Evolutionary conservation across 2,113 vertebrate species (phyloP), one percentile per base, ranked within the genome.

Genomic region (Nothocercus julius): DNA sequence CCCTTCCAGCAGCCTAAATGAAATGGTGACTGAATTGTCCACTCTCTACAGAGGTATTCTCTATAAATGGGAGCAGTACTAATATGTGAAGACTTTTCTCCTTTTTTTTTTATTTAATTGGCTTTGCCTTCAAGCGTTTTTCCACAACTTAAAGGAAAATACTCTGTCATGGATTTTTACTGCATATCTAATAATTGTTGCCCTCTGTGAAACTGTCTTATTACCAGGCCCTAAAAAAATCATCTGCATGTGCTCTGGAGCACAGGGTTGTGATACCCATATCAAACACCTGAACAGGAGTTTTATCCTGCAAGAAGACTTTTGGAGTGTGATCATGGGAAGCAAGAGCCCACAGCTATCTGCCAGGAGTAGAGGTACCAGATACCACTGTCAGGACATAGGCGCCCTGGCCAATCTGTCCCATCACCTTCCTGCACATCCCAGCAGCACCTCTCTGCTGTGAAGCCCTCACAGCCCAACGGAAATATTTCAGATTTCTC

Each of bases 1-100:
- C 54, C 16, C 13, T 82, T 85, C 8, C 16, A 58, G 5, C 0
- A 0, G 36, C n/a, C 18, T 40, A 51, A 78, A 16, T 1, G 0
- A 79, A 87, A 32, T 8, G 4, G 21, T 87, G 53, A 42, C 66
- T 58, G 9, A 88, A 42, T 61, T 82, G 32, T 17, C 15, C 30
- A 2, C 15, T 42, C 18, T 69, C 36, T 92, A 44, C 30, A 38
- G n/a, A 76, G 21, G 21, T 64, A 7, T 53, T 79, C n/a, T 59
- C n/a, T 79, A 38, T 25, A 89, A 78, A 68, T 54, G 6, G 89
- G 15, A 9, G 11, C 13, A n/a, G 14, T 32, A 58, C 6, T 73
- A 4, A 16, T 30, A 67, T 13, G 2, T 25, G 10, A 24, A 85
- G 8, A 32, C 30, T 44, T 44, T 44, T 18, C 16, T 44, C 16